Conservation (phyloP, 2,113 vertebrate species). For the Epinephelus lanceolatus region DNA sequence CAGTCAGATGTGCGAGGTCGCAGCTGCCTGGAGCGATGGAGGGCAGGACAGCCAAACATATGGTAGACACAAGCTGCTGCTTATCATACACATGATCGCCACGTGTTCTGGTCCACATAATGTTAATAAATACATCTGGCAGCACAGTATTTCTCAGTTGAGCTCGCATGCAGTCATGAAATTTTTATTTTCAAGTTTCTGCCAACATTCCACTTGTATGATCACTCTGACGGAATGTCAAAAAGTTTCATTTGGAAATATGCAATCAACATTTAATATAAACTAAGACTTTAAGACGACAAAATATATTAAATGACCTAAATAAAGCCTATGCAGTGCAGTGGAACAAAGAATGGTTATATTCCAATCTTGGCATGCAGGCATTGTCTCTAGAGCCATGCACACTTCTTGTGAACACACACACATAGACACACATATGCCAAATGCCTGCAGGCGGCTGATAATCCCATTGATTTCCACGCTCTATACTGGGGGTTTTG, state of each 20-base stretch:
- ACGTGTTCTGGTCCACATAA: slow-evolving; percentile 34
- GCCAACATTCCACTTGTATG: background rate
- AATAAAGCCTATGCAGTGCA: background rate
- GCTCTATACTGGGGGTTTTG: background rate
- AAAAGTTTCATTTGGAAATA: background rate
- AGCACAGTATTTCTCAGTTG: slow-evolving; percentile 3
- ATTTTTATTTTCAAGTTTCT: background rate
- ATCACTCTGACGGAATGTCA: background rate
- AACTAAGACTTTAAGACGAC: background rate
- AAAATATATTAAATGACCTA: background rate
- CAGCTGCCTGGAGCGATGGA: slow-evolving; percentile 41
- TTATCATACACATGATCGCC: slow-evolving; percentile 44
- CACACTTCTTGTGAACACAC: background rate
- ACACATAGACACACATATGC: background rate
- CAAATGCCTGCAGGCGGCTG: slow-evolving; percentile 33
- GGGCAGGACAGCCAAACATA: slow-evolving; percentile 47
- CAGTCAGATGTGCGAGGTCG: slow-evolving; percentile 41
- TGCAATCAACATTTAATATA: background rate
- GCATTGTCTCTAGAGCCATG: background rate
- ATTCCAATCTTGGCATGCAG: slow-evolving; percentile 13
- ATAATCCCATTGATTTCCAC: slow-evolving; percentile 47
- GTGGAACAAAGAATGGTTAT: background rate
- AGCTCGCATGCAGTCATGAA: background rate
- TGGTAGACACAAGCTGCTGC: slow-evolving; percentile 51
- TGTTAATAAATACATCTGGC: slow-evolving; percentile 12